Evolutionary conservation across 64 coral and sea anemone genomes (phyloP), one percentile per base, ranked within the genome.

Genomic region (Exaiptasia diaphana): DNA sequence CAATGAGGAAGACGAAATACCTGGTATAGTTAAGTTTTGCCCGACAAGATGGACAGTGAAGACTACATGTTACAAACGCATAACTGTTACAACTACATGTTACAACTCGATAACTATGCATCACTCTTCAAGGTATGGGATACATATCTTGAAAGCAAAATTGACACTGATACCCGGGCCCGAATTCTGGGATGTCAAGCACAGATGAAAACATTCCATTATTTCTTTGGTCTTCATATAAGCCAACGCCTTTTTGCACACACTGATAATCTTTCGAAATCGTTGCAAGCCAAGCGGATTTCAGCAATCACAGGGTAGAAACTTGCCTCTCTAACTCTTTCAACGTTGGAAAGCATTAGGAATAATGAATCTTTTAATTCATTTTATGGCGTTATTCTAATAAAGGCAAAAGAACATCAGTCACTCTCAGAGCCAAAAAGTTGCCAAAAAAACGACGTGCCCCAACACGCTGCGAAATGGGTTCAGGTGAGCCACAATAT

Each of bases 341-440:
- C 43, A 46, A 46, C 43, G 43, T 46, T 46, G 43, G 43, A 46
- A 46, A 46, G 43, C 43, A 46, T 46, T 46, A 46, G 43, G 43
- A 46, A 46, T 46, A 15, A 46, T 46, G 43, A 46, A 46, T 46
- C 43, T 46, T 15, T 46, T 46, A 64, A 81, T 67, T 33, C 4
- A 50, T 43, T 81, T 3, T 50, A 78, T n/a, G 44, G 73, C 50
- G 45, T 44, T 5, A 31, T 90, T 50, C 64, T 90, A 42, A 90
- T 80, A 13, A 76, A 90, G 68, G 68, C 53, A 4, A 67, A 90
- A 30, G 12, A 74, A n/a, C 65, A 82, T 81, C 65, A 23, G n/a
- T 40, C 75, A 26, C 63, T 83, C 29, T 30, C 46, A 8, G 84
- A 85, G 82, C 83, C 83, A 17, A 64, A n/a, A n/a, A 6, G 60